These are phyloP conservation scores for Lottia gigantea DNA, from an alignment of 2,888 invertebrate genomes.

Conservation along the genomic window DNA sequence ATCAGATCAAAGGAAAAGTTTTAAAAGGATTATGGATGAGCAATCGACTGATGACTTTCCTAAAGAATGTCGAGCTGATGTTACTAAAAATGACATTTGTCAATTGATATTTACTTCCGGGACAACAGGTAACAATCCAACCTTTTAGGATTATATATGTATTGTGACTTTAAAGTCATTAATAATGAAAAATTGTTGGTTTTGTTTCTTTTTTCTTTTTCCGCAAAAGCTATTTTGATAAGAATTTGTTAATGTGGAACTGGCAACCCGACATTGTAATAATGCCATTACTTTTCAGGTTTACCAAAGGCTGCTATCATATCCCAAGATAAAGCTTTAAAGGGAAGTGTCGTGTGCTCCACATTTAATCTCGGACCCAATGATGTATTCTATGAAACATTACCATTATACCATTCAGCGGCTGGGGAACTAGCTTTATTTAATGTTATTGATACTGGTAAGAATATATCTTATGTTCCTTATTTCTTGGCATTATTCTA, in stretches of 20 bases:
- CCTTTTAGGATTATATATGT: too few relatives aligned
- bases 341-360: constrained; percentile 25
- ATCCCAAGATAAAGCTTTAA: constrained; percentile 75
- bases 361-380: constrained; percentile 48
- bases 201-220: too few relatives aligned
- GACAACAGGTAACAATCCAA: constrained; percentile 38
- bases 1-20: constrained; percentile 22
- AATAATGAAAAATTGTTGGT: too few relatives aligned
- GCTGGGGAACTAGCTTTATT: constrained; percentile 83
- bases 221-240: too few relatives aligned
- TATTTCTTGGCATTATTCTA: too few relatives aligned
- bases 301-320: constrained; percentile 83
- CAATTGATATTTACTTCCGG: constrained; percentile 49
- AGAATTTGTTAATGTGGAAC: too few relatives aligned
- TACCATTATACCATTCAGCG: constrained; percentile 95
- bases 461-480: background rate
- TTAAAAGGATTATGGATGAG: constrained; percentile 20
- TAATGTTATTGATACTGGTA: constrained; percentile 38
- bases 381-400: constrained; percentile 87
- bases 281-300: constrained; percentile 32
- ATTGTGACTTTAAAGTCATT: too few relatives aligned
- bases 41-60: constrained; percentile 26
- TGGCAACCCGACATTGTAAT: too few relatives aligned
- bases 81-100: constrained; percentile 17
- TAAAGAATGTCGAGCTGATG: constrained; percentile 19